Conservation (phyloP, 2,797 vertebrate species). For the Antrozous pallidus region DNA sequence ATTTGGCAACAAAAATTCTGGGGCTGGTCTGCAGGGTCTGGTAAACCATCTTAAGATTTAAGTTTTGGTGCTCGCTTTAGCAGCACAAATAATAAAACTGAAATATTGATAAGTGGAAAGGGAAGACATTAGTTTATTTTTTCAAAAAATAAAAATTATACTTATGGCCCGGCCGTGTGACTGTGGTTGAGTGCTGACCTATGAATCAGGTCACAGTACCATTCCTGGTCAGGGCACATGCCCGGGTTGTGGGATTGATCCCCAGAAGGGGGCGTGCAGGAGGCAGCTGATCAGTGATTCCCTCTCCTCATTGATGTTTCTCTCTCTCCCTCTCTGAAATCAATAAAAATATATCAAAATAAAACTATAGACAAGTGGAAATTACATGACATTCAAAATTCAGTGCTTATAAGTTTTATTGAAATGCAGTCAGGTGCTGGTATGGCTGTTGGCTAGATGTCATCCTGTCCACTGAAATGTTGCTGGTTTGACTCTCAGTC, state of each 20-base stretch:
- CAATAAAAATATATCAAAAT: background rate
- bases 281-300: background rate
- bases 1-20: background rate
- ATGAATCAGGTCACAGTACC: background rate
- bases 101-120: background rate
- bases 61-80: background rate
- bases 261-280: background rate
- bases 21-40: background rate
- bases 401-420: background rate
- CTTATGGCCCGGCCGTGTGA: too few species aligned
- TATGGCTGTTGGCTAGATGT: background rate
- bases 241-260: background rate
- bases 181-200: background rate
- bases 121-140: background rate
- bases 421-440: background rate
- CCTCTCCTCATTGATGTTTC: background rate
- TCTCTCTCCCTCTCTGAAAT: background rate
- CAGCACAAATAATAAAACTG: background rate
- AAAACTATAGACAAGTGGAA: background rate
- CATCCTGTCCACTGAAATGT: background rate
- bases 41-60: background rate
- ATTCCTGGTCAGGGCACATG: background rate
- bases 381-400: background rate
- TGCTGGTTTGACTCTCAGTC: background rate
- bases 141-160: too few species aligned